Percentiles rank a stretch among this genome's conserved stretches.
Evolutionary conservation across 92 coral and sea anemone species (phyloP).

Genomic region (Paramuricea clavata): DNA sequence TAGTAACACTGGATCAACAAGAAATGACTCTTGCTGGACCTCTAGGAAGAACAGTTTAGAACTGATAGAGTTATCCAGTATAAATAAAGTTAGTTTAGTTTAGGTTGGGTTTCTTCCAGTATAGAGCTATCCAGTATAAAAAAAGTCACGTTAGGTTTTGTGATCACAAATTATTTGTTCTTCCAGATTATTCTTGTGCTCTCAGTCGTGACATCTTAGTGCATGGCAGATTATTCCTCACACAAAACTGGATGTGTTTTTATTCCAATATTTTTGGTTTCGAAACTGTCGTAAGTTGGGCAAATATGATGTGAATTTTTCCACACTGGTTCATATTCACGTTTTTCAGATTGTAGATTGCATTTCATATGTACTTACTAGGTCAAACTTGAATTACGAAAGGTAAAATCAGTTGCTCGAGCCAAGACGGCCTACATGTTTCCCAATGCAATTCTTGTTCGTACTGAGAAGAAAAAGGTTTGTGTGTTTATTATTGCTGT

Average conservation of each 20-base stretch:
- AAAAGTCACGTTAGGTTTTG: too few relatives aligned
- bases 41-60: too few relatives aligned
- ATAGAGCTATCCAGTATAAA: too few relatives aligned
- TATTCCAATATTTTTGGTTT: conserved; percentile 99
- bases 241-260: conserved; percentile 97
- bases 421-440: conserved; percentile 96
- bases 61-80: too few relatives aligned
- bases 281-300: conserved; percentile 88
- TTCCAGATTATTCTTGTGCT: conserved; percentile 92
- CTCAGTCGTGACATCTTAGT: conserved; percentile 96
- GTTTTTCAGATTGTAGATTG: too few relatives aligned
- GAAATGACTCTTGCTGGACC: too few relatives aligned
- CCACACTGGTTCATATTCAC: too few relatives aligned
- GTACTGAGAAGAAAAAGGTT: conserved; percentile 92
- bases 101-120: neutral
- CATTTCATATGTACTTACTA: conserved; percentile 32
- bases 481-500: neutral
- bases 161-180: neutral
- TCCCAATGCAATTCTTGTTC: conserved; percentile 93
- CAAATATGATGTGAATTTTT: neutral
- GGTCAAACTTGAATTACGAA: conserved; percentile 92
- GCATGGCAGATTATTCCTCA: conserved; percentile 91
- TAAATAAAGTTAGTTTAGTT: neutral
- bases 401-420: conserved; percentile 85
- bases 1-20: neutral